Percentiles rank a stretch among this genome's conserved stretches.
Evolutionary conservation across 2,797 vertebrate species (phyloP).

Genomic region (Danio albolineatus): DNA sequence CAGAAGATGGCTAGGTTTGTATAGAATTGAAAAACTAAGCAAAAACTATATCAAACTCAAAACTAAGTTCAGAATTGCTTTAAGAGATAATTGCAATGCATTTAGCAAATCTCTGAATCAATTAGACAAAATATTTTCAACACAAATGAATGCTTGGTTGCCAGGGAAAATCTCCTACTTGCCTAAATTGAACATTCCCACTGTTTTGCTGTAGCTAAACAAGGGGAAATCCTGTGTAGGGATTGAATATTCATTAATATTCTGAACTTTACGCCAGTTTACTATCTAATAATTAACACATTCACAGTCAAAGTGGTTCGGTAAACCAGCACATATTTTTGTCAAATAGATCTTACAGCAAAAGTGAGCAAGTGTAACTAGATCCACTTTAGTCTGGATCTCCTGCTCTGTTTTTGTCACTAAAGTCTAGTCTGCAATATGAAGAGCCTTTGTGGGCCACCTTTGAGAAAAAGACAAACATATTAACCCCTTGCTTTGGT

Average conservation of each 20-base stretch:
- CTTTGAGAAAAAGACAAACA: conserved; percentile 6
- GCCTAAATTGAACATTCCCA: background rate
- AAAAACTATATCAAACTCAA: too few species aligned
- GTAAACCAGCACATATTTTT: background rate
- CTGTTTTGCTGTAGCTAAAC: background rate
- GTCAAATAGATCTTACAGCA: background rate
- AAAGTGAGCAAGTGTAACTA: conserved; percentile 22
- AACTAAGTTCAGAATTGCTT: too few species aligned
- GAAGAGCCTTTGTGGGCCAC: conserved; percentile 2
- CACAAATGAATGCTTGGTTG: too few species aligned
- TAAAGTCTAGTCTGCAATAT: background rate
- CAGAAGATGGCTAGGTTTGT: too few species aligned
- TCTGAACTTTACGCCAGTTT: background rate
- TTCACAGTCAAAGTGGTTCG: conserved; percentile 20
- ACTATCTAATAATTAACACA: background rate
- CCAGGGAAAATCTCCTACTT: background rate
- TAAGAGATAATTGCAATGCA: too few species aligned
- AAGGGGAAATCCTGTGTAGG: background rate
- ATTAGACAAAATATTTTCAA: too few species aligned
- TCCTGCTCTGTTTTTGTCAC: conserved; percentile 37
- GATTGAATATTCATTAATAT: background rate
- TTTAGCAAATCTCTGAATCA: too few species aligned
- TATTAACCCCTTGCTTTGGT: background rate
- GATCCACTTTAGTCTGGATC: conserved; percentile 22
- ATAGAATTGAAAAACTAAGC: too few species aligned